Evolutionary conservation across 2,888 invertebrate species (phyloP), one percentile per base, ranked within the genome.

Genomic region (Dryococelus australis): DNA sequence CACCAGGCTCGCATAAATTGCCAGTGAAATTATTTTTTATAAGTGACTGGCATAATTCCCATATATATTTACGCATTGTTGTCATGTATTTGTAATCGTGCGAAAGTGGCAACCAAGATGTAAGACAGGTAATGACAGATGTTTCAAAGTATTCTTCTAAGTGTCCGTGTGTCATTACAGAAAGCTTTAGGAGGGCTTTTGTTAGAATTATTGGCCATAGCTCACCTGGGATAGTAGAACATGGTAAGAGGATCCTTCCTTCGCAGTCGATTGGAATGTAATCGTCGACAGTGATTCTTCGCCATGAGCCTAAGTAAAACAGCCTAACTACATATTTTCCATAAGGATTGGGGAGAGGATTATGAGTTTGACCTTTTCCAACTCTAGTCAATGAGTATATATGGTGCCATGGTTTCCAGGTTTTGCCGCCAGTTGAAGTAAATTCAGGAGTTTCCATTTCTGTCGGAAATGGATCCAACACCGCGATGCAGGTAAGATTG

Each of bases 241-340:
- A 89, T 20, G 93, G 93, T 53, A 94, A 90, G 43, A 93, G 90
- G 3, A 93, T 90, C 51, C 91, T 90, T 13, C 91, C 91, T 0
- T 89, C 88, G 13, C 88, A 81, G 89, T 93, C 92, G 5, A 93
- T 87, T 2, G 94, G 94, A 26, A 94, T 89, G 84, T 89, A 90
- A 89, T 94, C 94, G 89, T 94, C 94, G 1, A 94, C 91, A 20
- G 91, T 90, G 16, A 94, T 90, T 88, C 92, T 92, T 85, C 93
- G 91, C 94, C 94, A 94, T 26, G 90, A 90, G 24, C 94, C 94
- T 91, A 94, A 89, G 91, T 92, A 93, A 89, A 92, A 93, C 13
- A 94, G 89, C 1, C 94, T 91, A 4, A 93, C 91, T 0, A 93
- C 88, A 89, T 94, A 94, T 90, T 93, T 93, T 35, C 94, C 94